Conservation (phyloP, 1,140 invertebrate genomes). For the Pogonomyrmex californicus region DNA sequence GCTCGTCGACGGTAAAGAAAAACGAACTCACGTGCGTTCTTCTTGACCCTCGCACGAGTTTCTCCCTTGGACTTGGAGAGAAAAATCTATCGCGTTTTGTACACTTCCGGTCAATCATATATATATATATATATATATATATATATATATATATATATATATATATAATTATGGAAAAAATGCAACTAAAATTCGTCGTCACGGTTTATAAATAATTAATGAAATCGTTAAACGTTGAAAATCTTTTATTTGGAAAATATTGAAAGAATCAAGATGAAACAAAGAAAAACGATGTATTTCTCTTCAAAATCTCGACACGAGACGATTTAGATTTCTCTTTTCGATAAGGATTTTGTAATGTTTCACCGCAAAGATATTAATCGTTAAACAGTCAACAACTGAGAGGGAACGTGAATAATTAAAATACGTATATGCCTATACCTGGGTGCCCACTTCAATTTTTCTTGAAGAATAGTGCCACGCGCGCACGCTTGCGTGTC, state of each 20-base stretch:
- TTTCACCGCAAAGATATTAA: not conserved
- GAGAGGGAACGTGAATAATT: not conserved
- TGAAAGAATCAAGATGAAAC: not conserved
- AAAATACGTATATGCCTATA: not conserved
- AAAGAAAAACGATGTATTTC: not conserved
- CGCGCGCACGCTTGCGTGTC: constrained; percentile 81
- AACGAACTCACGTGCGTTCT: constrained; percentile 9
- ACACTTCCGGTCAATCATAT: not conserved
- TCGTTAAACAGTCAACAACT: not conserved
- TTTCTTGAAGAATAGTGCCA: constrained; percentile 76
- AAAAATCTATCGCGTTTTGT: not conserved
- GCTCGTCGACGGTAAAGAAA: constrained; percentile 5
- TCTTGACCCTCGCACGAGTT: not conserved
- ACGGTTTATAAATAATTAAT: not conserved
- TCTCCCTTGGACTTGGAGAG: not conserved
- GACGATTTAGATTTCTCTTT: not conserved
- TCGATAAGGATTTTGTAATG: not conserved
- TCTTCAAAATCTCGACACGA: not conserved
- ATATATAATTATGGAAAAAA: not conserved
- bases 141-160: not conserved
- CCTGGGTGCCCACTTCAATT: constrained; percentile 63
- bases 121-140: not conserved
- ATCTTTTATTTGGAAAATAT: not conserved
- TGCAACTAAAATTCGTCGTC: not conserved
- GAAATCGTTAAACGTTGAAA: not conserved